Conservation (phyloP, 1,140 invertebrate genomes). For the Tetragonula clypearis region DNA sequence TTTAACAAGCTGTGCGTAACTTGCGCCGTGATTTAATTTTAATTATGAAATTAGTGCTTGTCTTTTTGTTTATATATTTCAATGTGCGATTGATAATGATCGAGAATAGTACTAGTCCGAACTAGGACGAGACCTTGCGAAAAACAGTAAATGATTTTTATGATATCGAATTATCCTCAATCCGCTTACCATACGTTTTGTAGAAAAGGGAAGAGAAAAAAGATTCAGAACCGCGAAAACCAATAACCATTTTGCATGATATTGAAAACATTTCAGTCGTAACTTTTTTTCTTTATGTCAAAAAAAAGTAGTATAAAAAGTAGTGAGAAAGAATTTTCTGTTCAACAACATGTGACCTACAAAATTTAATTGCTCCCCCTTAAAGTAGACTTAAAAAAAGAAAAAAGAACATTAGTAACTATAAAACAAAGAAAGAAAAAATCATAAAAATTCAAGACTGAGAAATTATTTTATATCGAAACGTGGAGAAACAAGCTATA, state of each 20-base stretch:
- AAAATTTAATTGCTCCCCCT: background rate
- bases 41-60: background rate
- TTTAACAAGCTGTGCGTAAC: background rate
- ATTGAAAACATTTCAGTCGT: background rate
- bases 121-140: slow-evolving; percentile 28
- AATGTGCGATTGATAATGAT: background rate
- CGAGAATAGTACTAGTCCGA: background rate
- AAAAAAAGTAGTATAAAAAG: background rate
- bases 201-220: background rate
- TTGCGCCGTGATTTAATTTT: background rate
- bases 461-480: background rate
- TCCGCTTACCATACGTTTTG: slow-evolving; percentile 30
- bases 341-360: background rate
- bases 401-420: background rate
- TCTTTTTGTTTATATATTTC: background rate
- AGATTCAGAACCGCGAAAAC: slow-evolving; percentile 25
- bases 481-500: too few species aligned
- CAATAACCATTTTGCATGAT: background rate
- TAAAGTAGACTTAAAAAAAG: background rate
- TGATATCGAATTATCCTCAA: slow-evolving; percentile 41
- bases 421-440: background rate
- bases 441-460: background rate
- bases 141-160: slow-evolving; percentile 25
- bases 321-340: background rate
- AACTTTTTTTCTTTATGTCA: background rate